Base-by-base conservation (phyloP, 2,797 vertebrate genomes). In the Cossypha niveicapilla region DNA sequence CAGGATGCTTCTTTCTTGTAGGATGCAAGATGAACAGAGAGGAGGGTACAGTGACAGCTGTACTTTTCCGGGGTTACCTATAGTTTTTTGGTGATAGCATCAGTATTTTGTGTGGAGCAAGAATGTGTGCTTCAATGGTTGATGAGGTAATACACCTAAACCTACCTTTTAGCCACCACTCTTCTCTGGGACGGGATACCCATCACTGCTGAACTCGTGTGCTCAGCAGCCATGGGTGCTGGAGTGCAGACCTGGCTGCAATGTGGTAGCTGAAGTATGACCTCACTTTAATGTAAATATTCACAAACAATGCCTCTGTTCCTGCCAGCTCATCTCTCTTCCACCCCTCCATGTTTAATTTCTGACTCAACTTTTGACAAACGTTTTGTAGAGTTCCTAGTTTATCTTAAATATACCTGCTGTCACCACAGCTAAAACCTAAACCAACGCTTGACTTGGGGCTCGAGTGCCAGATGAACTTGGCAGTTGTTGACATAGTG, bases 311-410 rank as follows among this genome's bases (percentile, higher is more conserved):
- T 32, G 27, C 25, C 2, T 16, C 42, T 42, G 13, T 63, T 77
- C 44, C 25, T 9, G 11, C 53, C 47, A 80, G 45, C 44, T 65
- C 47, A 54, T 60, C 53, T 78, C 77, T 68, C 25, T 48, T 28
- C 24, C 30, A 34, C 10, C 39, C 28, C 1, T 1, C 75, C 21
- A 3, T 48, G 65, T 91, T 89, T 96, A 71, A 91, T 84, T 96
- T 93, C 62, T 85, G 66, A 86, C 60, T 88, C 76, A 93, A 53
- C 71, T 94, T 96, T 68, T 86, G 82, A 94, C 81, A 96, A 97
- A 86, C 91, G 92, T 93, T 93, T 95, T 92, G 86, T 67, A 39
- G 50, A 70, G 63, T 87, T 96, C 68, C 70, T 78, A 25, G 63
- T 89, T 94, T 93, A 68, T 95, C 87, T 90, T 90, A 78, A 73